These are phyloP conservation scores for Drosophila lowei DNA, from an alignment of 1,140 invertebrate species.

Conservation along the genomic window DNA sequence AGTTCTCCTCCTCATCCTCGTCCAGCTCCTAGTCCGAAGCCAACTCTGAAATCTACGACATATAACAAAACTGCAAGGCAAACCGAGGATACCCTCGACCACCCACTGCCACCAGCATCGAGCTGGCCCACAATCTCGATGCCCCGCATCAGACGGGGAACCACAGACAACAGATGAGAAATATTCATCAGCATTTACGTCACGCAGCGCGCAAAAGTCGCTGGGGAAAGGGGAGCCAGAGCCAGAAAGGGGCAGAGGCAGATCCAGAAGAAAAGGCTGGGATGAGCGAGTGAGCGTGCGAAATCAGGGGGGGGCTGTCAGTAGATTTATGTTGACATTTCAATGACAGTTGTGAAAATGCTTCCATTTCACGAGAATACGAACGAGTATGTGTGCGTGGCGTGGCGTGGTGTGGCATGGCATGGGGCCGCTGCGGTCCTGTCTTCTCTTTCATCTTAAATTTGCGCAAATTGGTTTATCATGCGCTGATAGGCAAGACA, in stretches of 20 bases:
- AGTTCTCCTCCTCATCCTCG: neutral
- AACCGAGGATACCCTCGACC: conserved; percentile 7
- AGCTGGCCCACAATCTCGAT: conserved; percentile 1
- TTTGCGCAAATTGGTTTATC: conserved; percentile 69
- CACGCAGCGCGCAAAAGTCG: conserved; percentile 73
- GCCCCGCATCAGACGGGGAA: conserved; percentile 17
- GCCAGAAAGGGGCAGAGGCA: neutral
- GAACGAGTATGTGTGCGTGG: conserved; percentile 10
- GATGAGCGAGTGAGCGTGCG: neutral
- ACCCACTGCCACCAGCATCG: conserved; percentile 9
- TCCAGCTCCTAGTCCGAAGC: conserved; percentile 11
- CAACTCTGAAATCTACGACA: conserved; percentile 44
- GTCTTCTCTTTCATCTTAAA: conserved; percentile 51
- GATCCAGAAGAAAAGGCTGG: conserved; percentile 7
- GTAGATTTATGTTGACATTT: conserved; percentile 80
- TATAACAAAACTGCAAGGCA: conserved; percentile 62
- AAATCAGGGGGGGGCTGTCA: conserved; percentile 40
- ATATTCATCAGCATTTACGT: conserved; percentile 80
- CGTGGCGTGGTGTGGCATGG: conserved; percentile 14
- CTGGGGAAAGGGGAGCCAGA: conserved; percentile 15
- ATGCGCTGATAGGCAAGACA: conserved; percentile 1
- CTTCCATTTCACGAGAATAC: conserved; percentile 50
- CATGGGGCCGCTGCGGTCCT: conserved; percentile 6
- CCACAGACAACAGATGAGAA: conserved; percentile 64
- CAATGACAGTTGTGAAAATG: conserved; percentile 80